phyloP scores from a whole-genome alignment of 2,888 invertebrate genomes.

The Hetaerina titia region DNA sequence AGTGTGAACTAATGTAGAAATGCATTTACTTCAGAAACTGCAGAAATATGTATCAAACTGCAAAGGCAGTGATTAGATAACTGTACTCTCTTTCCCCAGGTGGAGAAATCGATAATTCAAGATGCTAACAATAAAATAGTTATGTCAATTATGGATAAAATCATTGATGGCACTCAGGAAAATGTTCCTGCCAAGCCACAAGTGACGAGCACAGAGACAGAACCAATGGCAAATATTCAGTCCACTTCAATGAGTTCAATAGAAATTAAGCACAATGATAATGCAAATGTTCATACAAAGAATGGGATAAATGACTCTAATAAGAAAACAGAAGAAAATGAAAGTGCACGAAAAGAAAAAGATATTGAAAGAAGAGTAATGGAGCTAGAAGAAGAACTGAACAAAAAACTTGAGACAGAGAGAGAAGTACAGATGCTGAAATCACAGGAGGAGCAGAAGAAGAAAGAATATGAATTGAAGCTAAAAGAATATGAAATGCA shows the following conservation, averaged over 20 bases:
- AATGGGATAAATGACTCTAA: neutral
- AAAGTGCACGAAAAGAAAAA: constrained; percentile 27
- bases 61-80: neutral
- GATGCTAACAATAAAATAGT: constrained; percentile 46
- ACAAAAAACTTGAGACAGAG: constrained; percentile 19
- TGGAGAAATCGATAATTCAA: constrained; percentile 36
- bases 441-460: constrained; percentile 9
- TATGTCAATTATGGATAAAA: constrained; percentile 45
- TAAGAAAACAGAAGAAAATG: neutral
- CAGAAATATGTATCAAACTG: no score
- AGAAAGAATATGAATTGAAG: constrained; percentile 23
- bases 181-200: neutral
- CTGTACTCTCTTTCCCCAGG: neutral
- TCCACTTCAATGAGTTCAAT: neutral
- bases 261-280: neutral
- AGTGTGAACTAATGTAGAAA: neutral
- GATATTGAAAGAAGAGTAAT: constrained; percentile 35
- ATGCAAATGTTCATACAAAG: neutral
- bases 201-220: neutral
- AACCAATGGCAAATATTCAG: neutral
- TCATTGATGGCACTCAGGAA: neutral
- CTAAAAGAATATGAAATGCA: constrained; percentile 27
- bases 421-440: constrained; percentile 23
- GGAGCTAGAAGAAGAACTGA: constrained; percentile 49
- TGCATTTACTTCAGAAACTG: neutral